Evolutionary conservation across 1,140 invertebrate genomes (phyloP).

Genomic region (Cotesia glomerata): DNA sequence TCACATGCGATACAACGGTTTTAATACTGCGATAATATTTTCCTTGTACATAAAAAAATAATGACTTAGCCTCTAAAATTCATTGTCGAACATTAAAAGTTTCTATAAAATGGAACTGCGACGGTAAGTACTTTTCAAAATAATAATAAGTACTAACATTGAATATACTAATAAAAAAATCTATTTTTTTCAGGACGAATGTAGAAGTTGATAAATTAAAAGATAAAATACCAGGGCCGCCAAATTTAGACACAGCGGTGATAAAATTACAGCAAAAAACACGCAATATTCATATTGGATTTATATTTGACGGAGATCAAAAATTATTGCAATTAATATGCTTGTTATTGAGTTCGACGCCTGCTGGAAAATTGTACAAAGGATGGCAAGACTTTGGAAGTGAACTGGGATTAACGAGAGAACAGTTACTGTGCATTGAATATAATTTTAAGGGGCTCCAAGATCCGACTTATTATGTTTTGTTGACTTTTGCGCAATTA

Average conservation of each 20-base stretch:
- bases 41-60: background rate
- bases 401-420: conserved; percentile 41
- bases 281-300: conserved; percentile 44
- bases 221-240: conserved; percentile 42
- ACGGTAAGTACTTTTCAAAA: conserved; percentile 14
- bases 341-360: conserved; percentile 46
- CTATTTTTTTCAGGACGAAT: background rate
- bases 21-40: too few species aligned
- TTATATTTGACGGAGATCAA: conserved; percentile 47
- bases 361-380: conserved; percentile 44
- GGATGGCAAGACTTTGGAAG: conserved; percentile 51
- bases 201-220: conserved; percentile 42
- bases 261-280: conserved; percentile 37
- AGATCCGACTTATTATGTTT: conserved; percentile 53
- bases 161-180: background rate
- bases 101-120: conserved; percentile 8
- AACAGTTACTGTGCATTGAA: conserved; percentile 54
- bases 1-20: background rate
- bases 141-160: background rate
- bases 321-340: conserved; percentile 46
- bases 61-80: background rate
- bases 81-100: background rate
- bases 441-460: conserved; percentile 51
- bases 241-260: conserved; percentile 43
- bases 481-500: conserved; percentile 46